Evolutionary conservation across 2,888 invertebrate species (phyloP), one percentile per base, ranked within the genome.

Genomic region (Tetragonula carbonaria): DNA sequence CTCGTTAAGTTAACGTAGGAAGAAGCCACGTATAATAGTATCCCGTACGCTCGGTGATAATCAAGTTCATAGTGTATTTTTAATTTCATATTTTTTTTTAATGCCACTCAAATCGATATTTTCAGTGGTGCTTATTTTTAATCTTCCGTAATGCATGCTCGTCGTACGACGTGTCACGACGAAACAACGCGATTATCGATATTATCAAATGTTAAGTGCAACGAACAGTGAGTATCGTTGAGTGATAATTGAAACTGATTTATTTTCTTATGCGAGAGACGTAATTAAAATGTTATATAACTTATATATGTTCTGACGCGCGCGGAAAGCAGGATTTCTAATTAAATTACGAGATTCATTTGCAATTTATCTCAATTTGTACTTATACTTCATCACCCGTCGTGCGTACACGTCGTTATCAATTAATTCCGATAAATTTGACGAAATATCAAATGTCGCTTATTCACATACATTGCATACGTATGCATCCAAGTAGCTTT

Each of bases 91-190:
- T 59, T 73, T 73, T 28, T 28, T 28, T 75, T 84, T 74, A 70
- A 77, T 74, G 62, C 21, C 74, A 71, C 16, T 80, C 50, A 21
- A 80, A 84, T 85, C 85, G 73, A 85, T 85, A 85, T 68, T 72
- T 33, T 75, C 66, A 72, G 51, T 84, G 23, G 23, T 65, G 67
- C 51, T 67, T 85, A 85, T 84, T 85, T 84, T 85, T 84, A 84
- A 80, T 85, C 75, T 73, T 72, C n/a, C 18, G 33, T 5, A 16
- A 80, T 73, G 78, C 33, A 74, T 53, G 33, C 62, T 55, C 51
- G 18, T 28, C 23, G 23, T 23, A 23, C 23, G 23, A 23, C 23
- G 23, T 23, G 23, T 23, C 23, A 23, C 23, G 45, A 68, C 45
- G 51, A 74, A 53, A 71, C 16, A 33, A 38, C 28, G 0, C 2